A percentile compares a stretch with the other conserved stretches of the same genome.
Conservation (phyloP, 1,140 invertebrate genomes). For the Zaprionus gabonicus region DNA sequence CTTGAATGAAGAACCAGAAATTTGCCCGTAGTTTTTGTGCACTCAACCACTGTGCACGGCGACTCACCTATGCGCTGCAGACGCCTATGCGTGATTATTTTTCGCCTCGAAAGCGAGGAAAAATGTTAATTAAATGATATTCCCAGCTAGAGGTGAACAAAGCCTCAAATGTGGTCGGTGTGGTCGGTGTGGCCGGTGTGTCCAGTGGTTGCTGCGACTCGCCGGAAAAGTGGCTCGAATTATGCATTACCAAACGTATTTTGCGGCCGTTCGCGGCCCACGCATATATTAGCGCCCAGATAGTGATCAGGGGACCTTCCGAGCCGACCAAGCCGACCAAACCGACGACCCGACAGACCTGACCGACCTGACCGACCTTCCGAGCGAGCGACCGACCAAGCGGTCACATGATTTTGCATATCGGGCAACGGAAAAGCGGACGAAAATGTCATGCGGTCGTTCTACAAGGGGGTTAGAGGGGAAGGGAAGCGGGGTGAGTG, state of each 20-base stretch:
- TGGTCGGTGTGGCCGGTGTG: slow-evolving; percentile 60
- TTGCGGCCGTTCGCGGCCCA: slow-evolving; percentile 48
- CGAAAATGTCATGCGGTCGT: slow-evolving; percentile 53
- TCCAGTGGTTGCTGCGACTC: slow-evolving; percentile 37
- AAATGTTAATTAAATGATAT: slow-evolving; percentile 83
- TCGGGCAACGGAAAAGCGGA: slow-evolving; percentile 35
- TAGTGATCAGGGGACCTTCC: slow-evolving; percentile 59
- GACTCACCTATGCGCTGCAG: slow-evolving; percentile 1
- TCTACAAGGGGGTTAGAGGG: not conserved
- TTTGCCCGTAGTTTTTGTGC: not conserved
- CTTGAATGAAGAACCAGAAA: not conserved
- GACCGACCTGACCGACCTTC: not conserved
- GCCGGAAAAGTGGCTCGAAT: slow-evolving; percentile 79
- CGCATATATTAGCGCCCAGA: slow-evolving; percentile 68
- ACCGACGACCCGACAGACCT: not conserved
- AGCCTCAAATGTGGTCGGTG: slow-evolving; percentile 56
- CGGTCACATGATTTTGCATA: slow-evolving; percentile 77
- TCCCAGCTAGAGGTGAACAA: slow-evolving; percentile 55
- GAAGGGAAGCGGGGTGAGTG: slow-evolving; percentile 58
- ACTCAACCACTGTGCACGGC: slow-evolving; percentile 1
- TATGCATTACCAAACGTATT: slow-evolving; percentile 78
- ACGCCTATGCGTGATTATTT: slow-evolving; percentile 81
- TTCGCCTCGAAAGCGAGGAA: slow-evolving; percentile 73
- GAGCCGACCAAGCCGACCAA: not conserved
- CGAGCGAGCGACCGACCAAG: slow-evolving; percentile 1